These are phyloP conservation scores for Sarcophaga variegata DNA, from an alignment of 2,888 invertebrate genomes.

Conservation along the genomic window DNA sequence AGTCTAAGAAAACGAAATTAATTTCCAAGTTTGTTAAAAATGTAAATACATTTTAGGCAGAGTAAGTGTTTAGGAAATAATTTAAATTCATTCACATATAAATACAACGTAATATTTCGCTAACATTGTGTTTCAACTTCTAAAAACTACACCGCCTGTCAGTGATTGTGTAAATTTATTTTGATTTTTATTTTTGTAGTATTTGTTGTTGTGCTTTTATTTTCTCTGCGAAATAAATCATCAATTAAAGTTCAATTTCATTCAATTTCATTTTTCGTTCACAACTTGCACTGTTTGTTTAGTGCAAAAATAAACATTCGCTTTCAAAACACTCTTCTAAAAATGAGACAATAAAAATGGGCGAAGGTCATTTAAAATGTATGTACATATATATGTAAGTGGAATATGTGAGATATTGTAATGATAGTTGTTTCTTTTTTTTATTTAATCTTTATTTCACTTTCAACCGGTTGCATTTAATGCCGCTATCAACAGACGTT, in stretches of 20 bases:
- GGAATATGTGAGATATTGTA: slow-evolving; percentile 21
- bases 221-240: slow-evolving; percentile 44
- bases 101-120: background rate
- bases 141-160: background rate
- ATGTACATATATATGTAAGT: no score
- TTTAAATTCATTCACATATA: no score
- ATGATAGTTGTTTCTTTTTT: slow-evolving; percentile 18
- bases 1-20: no score
- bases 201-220: no score
- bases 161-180: slow-evolving; percentile 17
- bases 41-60: no score
- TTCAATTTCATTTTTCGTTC: slow-evolving; percentile 11
- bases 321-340: slow-evolving; percentile 22
- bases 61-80: no score
- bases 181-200: no score
- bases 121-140: slow-evolving; percentile 18
- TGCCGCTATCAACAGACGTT: no score
- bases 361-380: slow-evolving; percentile 52
- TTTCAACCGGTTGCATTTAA: slow-evolving; percentile 32
- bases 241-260: slow-evolving; percentile 41
- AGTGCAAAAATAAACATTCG: slow-evolving; percentile 16
- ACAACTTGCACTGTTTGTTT: slow-evolving; percentile 1
- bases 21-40: no score
- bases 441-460: slow-evolving; percentile 20
- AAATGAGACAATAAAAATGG: slow-evolving; percentile 37